Evolutionary conservation across 2,113 vertebrate species (phyloP), one percentile per base, ranked within the genome.

Genomic region (Ciconia boyciana): DNA sequence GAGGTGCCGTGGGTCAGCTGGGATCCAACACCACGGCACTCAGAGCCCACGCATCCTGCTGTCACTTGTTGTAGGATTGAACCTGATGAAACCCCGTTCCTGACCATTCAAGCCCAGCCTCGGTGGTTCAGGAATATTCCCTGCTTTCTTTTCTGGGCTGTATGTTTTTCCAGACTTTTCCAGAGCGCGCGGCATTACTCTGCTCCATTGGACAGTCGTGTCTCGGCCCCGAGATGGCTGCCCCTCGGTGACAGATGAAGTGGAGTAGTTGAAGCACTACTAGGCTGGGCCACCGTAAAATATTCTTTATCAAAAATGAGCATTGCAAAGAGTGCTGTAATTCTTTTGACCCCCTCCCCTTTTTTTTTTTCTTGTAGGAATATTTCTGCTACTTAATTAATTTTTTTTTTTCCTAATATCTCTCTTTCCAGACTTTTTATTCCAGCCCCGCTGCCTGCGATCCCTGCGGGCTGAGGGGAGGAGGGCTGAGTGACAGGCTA

Each of bases 401-500:
- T 92, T n/a, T 72, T 87, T 49, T 65, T 86, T 81, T 65, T 81
- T 65, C 64, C 83, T n/a, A 51, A 93, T 90, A 80, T 95, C 80
- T 84, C 77, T 80, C 76, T 94, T 78, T 76, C 82, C 84, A 90
- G 93, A 86, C 64, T 96, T 95, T 82, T 87, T 65, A 61, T 89
- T 75, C 91, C 12, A 36, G 82, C 61, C 65, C 89, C 7, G 7
- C 55, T 31, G 83, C 80, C 66, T 84, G 80, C 0, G 8, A 15
- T 87, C 80, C 79, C 80, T 19, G 54, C 0, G 1, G 84, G 81
- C 55, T 39, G 82, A 75, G 72, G 83, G 84, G 87, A 77, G 64
- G 62, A 55, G 57, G 57, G 74, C 71, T 97, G 97, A 98, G 89
- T 98, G 98, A 97, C 98, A 98, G 97, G 96, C 97, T 97, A 97